phyloP scores from a whole-genome alignment of 2,113 vertebrate species.

The Mormyrus lacerda region DNA sequence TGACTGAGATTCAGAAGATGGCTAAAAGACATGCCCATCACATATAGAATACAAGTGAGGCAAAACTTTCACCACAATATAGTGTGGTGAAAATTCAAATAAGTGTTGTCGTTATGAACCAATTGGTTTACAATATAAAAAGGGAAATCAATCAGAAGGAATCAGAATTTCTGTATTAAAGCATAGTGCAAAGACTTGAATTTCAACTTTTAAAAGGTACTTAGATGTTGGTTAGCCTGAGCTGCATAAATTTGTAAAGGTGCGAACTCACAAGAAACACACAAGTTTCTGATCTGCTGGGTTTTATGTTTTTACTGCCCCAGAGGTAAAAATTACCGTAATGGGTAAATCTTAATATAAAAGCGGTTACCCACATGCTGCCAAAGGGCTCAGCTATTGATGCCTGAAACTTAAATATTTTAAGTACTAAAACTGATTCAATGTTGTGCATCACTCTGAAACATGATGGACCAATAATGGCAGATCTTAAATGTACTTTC shows the following conservation, averaged over 20 bases:
- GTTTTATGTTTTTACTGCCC: background rate
- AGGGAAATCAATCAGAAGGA: background rate
- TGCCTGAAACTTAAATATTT: background rate
- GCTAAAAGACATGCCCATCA: background rate
- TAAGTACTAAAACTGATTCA: background rate
- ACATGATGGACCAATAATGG: background rate
- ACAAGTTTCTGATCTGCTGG: background rate
- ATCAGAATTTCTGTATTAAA: background rate
- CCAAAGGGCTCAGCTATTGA: background rate
- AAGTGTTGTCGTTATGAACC: background rate
- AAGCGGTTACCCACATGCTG: background rate
- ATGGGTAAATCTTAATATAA: background rate
- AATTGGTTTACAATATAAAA: background rate
- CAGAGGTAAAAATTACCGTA: background rate
- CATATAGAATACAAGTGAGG: background rate
- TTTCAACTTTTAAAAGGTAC: background rate
- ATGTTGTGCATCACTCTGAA: background rate
- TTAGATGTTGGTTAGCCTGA: background rate
- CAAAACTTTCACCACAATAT: background rate
- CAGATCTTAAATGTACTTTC: background rate
- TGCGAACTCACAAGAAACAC: background rate
- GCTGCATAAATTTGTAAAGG: background rate
- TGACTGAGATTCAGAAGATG: background rate
- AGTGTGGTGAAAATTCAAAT: background rate
- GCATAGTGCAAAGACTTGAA: background rate